Evolutionary conservation across 2,797 vertebrate species (phyloP), one percentile per base, ranked within the genome.

Genomic region (Sebastes oblongus): DNA sequence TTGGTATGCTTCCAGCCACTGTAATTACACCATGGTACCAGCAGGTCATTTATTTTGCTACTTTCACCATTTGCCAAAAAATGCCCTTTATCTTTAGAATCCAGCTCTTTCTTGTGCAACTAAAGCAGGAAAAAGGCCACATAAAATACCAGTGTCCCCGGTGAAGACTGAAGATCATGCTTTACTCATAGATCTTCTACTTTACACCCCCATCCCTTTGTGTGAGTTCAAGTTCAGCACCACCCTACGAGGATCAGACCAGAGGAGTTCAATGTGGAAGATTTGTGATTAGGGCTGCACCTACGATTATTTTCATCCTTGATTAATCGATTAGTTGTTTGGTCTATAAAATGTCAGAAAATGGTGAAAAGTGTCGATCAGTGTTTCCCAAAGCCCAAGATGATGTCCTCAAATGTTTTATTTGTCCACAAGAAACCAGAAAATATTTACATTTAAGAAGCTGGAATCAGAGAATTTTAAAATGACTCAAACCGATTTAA

Each of bases 1-100:
- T 99, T 96, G 97, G 97, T 97, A 96, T 96, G 97, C 97, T 98
- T 96, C 96, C 95, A 95, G 96, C 96, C 95, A 94, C 96, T 97
- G 98, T 99, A 99, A 99, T 99, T 99, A 98, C 97, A 98, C 97
- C 97, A 89, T 91, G 93, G 96, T 94, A 96, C 96, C 96, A 96
- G 91, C 96, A 94, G 97, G 96, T 98, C 98, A 98, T 99, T 98
- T 98, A 98, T 99, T 99, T 98, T 95, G 95, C 94, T 95, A 97
- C 96, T 97, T 98, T 97, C 96, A 96, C 96, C 96, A 96, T 98
- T 98, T 97, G 95, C 96, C 95, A 96, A 97, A 98, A 97, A 96
- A 97, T 94, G 95, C 92, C 96, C 96, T 97, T 99, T 98, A 99
- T 98, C 98, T 96, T 97, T 95, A 88, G 96, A 92, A 96, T 93